Evolutionary conservation across 2,113 vertebrate genomes (phyloP).

Genomic region (Marmota flaviventris): DNA sequence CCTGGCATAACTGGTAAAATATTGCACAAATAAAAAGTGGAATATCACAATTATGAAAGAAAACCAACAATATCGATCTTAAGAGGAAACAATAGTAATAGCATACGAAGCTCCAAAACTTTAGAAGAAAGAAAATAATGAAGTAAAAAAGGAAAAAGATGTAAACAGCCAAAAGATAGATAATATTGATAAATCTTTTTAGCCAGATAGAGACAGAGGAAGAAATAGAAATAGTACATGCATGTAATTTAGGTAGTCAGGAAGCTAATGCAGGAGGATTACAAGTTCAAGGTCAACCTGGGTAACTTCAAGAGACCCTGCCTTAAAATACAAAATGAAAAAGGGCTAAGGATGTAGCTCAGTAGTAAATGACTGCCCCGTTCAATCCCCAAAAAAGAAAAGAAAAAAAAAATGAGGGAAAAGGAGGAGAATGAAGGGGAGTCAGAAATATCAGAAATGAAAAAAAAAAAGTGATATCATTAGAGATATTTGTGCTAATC

Average conservation of each 20-base stretch:
- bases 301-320: too few relatives aligned
- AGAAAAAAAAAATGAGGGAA: neutral
- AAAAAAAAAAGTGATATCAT: neutral
- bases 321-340: too few relatives aligned
- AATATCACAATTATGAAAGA: neutral
- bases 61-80: neutral
- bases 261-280: too few relatives aligned
- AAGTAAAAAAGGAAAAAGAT: neutral
- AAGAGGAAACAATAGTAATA: constrained; percentile 10
- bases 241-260: too few relatives aligned
- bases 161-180: neutral
- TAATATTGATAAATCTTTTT: neutral
- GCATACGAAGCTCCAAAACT: neutral
- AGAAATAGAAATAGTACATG: too few relatives aligned
- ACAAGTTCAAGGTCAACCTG: too few relatives aligned
- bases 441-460: neutral
- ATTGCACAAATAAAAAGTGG: neutral
- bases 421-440: neutral
- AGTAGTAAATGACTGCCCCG: too few relatives aligned
- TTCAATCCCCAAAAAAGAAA: too few relatives aligned
- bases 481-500: neutral
- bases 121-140: neutral
- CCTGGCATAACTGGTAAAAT: neutral
- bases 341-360: too few relatives aligned
- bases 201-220: neutral